Percentiles rank a stretch among this genome's conserved stretches.
Evolutionary conservation across 2,888 invertebrate genomes (phyloP).

Genomic region (Chrysolina oricalcia): DNA sequence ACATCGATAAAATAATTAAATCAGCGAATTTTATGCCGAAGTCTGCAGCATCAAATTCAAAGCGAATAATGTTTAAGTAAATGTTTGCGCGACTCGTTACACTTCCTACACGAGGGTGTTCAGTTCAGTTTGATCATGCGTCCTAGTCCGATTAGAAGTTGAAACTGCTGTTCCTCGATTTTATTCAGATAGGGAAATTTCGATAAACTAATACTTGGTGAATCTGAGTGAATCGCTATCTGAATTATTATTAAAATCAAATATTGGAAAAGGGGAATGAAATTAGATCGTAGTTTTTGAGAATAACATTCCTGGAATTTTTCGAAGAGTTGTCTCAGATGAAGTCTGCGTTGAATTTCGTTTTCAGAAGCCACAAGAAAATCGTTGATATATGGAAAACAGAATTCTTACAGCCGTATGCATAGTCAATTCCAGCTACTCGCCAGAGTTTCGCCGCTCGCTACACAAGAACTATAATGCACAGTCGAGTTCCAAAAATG

Average conservation of each 20-base stretch:
- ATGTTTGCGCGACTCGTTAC: conserved; percentile 42
- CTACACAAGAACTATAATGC: too few relatives aligned
- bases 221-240: not conserved
- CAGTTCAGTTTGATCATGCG: not conserved
- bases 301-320: too few relatives aligned
- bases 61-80: conserved; percentile 35
- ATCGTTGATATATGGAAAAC: too few relatives aligned
- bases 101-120: conserved; percentile 18
- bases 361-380: too few relatives aligned
- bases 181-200: not conserved
- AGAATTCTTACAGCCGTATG: too few relatives aligned
- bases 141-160: not conserved
- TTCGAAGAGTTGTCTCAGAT: too few relatives aligned
- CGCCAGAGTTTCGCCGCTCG: too few relatives aligned
- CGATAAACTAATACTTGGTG: too few relatives aligned
- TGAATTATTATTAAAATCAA: not conserved
- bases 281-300: not conserved
- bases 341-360: too few relatives aligned
- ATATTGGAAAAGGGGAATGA: not conserved
- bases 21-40: not conserved
- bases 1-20: not conserved
- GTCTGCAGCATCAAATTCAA: conserved; percentile 20
- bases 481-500: too few relatives aligned
- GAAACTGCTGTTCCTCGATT: not conserved
- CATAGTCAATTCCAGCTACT: too few relatives aligned